A percentile compares a stretch with the other conserved stretches of the same genome.
Conservation (phyloP, 2,797 vertebrate genomes). For the Coendou prehensilis region DNA sequence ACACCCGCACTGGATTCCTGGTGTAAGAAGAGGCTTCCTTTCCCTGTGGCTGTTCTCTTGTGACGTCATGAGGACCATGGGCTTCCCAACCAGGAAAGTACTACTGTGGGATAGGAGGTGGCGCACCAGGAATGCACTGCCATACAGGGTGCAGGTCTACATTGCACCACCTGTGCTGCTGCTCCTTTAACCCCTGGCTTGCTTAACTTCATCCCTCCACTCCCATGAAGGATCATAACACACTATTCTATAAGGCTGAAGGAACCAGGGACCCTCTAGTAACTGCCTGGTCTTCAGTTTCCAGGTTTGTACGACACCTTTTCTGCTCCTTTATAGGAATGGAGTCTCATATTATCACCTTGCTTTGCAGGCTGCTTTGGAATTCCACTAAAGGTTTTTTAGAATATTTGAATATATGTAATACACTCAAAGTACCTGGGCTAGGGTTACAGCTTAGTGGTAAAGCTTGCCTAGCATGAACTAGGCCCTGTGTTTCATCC, state of each 20-base stretch:
- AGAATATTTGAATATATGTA: background rate
- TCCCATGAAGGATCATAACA: background rate
- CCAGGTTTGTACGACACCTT: background rate
- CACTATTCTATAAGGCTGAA: background rate
- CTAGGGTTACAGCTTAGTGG: background rate
- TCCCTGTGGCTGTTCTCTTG: background rate
- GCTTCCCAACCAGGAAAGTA: background rate
- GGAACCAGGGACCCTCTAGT: background rate
- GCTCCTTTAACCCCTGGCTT: background rate
- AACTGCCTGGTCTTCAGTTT: background rate
- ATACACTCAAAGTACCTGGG: background rate
- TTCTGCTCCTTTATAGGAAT: background rate
- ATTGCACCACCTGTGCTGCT: background rate
- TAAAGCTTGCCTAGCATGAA: background rate
- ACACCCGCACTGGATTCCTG: background rate
- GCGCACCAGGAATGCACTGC: background rate
- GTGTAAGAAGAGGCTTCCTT: background rate
- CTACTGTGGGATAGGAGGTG: background rate
- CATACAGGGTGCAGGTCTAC: background rate
- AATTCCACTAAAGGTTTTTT: slow-evolving; percentile 4
- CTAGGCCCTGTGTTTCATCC: background rate
- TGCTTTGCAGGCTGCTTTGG: background rate
- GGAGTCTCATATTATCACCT: background rate
- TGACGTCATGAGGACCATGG: background rate
- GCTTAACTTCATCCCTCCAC: background rate